Conservation (phyloP, 2,113 vertebrate species). For the Cairina moschata region DNA sequence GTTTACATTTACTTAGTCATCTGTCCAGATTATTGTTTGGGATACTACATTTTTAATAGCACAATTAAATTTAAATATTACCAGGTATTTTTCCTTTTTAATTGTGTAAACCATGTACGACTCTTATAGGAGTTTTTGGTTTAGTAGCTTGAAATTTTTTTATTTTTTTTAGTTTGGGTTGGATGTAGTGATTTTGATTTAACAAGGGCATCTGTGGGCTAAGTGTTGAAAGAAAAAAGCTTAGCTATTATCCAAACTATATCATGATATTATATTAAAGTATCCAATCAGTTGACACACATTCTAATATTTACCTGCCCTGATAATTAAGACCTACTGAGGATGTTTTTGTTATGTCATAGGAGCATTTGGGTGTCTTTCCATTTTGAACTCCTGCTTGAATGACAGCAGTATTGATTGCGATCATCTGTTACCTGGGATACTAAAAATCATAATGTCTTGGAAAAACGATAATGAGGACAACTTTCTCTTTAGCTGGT, state of each 20-base stretch:
- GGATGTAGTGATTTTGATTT: neutral
- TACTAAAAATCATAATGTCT: slow-evolving; percentile 86
- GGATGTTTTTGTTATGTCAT: slow-evolving; percentile 23
- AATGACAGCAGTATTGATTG: slow-evolving; percentile 77
- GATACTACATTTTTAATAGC: neutral
- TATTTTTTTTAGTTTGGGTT: neutral
- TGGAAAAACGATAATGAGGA: slow-evolving; percentile 90
- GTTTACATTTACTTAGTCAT: neutral
- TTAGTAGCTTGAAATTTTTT: neutral
- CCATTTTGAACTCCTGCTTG: slow-evolving; percentile 90
- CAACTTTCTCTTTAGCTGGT: slow-evolving; percentile 90
- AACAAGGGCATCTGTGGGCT: neutral
- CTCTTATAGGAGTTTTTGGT: neutral
- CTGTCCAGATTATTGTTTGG: neutral
- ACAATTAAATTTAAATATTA: neutral
- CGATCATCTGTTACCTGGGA: slow-evolving; percentile 81
- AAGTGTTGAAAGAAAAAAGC: neutral
- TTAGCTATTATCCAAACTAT: neutral
- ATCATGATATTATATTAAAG: neutral
- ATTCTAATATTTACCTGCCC: neutral
- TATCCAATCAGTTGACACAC: fast-evolving
- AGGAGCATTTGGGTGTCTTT: slow-evolving; percentile 90
- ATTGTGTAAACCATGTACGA: neutral
- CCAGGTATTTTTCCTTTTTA: neutral
- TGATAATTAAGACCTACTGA: neutral